Conservation (phyloP, 2,888 invertebrate genomes). For the Argyresthia goedartella region DNA sequence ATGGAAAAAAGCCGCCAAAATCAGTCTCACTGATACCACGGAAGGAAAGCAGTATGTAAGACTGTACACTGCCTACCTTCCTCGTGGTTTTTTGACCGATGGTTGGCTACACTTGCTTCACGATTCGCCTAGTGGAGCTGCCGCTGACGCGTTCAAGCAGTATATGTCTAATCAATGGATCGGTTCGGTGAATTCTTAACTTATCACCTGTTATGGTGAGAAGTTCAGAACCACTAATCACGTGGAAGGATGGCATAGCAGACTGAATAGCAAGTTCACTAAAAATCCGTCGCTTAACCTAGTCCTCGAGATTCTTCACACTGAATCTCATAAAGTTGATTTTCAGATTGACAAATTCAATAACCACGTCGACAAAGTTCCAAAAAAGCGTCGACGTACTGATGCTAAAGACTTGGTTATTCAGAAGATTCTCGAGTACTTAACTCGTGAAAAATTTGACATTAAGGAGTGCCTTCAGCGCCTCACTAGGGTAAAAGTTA, state of each 20-base stretch:
- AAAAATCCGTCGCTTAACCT: background rate
- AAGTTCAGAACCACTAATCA: slow-evolving; percentile 1
- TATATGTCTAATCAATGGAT: background rate
- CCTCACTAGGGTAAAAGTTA: background rate
- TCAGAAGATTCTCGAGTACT: background rate
- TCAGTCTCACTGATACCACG: background rate
- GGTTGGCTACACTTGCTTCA: background rate
- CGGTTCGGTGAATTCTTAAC: background rate
- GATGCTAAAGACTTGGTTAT: background rate
- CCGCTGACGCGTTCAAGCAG: background rate
- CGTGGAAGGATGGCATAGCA: background rate
- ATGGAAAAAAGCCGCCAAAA: background rate
- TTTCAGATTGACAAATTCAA: background rate
- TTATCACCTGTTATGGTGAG: background rate
- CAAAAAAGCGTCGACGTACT: background rate
- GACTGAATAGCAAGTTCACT: background rate
- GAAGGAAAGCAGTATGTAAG: background rate
- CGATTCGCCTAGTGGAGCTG: background rate
- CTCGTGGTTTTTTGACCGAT: background rate
- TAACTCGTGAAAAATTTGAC: background rate
- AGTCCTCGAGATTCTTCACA: no score
- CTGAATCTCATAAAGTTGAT: no score
- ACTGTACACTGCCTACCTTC: background rate
- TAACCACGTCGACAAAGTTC: background rate
- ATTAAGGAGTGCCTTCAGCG: background rate